These are phyloP conservation scores for Apeltes quadracus DNA, from an alignment of 2,113 vertebrate species.

Conservation along the genomic window DNA sequence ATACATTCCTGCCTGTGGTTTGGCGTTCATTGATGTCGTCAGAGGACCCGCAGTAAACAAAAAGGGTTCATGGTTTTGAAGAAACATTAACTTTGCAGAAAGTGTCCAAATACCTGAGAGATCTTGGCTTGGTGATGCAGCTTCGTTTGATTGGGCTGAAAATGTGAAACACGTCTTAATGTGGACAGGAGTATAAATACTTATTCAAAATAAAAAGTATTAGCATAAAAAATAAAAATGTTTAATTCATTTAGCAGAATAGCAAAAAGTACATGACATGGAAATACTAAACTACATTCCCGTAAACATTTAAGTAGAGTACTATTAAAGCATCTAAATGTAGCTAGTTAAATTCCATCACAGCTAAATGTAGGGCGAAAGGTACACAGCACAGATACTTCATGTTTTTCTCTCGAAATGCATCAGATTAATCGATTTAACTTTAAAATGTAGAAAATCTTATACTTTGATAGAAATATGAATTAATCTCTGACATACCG, in stretches of 20 bases:
- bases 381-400: not conserved
- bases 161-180: slow-evolving; percentile 36
- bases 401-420: no score
- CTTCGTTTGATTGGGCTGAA: slow-evolving; percentile 93
- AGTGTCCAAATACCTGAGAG: slow-evolving; percentile 87
- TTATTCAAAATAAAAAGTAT: not conserved
- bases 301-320: not conserved
- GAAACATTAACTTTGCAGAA: not conserved
- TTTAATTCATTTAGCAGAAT: not conserved
- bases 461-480: no score
- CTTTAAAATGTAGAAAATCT: no score
- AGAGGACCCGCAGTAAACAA: not conserved
- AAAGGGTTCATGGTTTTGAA: not conserved
- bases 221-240: not conserved
- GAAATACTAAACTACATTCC: not conserved
- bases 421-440: no score
- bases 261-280: not conserved
- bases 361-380: not conserved
- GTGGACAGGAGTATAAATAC: not conserved
- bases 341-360: not conserved
- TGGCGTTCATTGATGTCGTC: not conserved
- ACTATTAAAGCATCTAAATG: not conserved
- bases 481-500: no score
- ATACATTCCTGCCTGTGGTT: not conserved
- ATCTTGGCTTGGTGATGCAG: slow-evolving; percentile 90